Conservation (phyloP, 1,140 invertebrate species). For the Hylaeus anthracinus region DNA sequence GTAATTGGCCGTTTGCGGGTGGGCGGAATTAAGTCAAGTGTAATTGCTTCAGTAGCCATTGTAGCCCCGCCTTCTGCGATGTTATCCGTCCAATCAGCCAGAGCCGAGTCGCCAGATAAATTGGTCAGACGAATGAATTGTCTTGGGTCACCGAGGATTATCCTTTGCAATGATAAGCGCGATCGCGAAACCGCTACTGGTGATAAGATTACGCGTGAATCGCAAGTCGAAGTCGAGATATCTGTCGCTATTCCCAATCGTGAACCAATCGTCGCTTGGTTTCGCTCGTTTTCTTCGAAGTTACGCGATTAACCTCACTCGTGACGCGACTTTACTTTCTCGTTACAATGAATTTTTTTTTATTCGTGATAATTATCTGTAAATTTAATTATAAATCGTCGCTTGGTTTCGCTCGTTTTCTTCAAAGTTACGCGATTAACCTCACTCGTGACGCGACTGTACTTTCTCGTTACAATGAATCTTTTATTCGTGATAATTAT, state of each 20-base stretch:
- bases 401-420: neutral
- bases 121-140: neutral
- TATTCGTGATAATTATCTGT: no score
- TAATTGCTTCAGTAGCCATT: neutral
- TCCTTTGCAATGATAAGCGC: constrained; percentile 36
- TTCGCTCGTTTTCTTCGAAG: neutral
- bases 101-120: constrained; percentile 18
- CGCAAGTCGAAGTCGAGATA: constrained; percentile 21
- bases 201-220: constrained; percentile 43
- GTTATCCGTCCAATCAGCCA: neutral
- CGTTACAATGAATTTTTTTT: no score
- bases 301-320: neutral
- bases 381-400: neutral
- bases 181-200: no score
- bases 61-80: neutral
- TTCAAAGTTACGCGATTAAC: neutral
- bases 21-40: constrained; percentile 24
- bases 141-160: constrained; percentile 43
- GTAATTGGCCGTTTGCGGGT: no score
- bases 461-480: no score
- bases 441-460: neutral
- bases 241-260: constrained; percentile 2
- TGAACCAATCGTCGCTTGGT: neutral
- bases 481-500: no score
- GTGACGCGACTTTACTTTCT: neutral